Evolutionary conservation across 2,888 invertebrate genomes (phyloP).

Genomic region (Dione juno): DNA sequence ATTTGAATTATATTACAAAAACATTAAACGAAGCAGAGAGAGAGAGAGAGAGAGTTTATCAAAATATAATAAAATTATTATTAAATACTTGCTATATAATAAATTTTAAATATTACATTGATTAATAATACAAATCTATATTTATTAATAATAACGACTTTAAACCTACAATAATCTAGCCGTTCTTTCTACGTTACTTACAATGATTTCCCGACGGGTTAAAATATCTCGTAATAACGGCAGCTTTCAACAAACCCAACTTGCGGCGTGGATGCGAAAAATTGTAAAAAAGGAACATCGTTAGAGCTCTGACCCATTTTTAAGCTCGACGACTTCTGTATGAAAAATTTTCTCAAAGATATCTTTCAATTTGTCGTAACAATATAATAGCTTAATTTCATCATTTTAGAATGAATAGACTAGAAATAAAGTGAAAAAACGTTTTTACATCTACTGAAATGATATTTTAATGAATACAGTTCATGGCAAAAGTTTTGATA

Average conservation of each 20-base stretch:
- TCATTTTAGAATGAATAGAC: too few relatives aligned
- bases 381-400: constrained; percentile 42
- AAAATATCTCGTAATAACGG: constrained; percentile 39
- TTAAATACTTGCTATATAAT: too few relatives aligned
- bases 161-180: constrained; percentile 20
- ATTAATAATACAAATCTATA: neutral
- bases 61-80: too few relatives aligned
- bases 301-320: constrained; percentile 67
- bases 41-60: too few relatives aligned
- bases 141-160: neutral
- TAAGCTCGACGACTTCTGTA: constrained; percentile 38
- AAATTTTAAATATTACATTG: neutral
- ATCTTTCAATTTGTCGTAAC: constrained; percentile 39
- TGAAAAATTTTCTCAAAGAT: constrained; percentile 39
- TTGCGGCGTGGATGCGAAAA: constrained; percentile 48
- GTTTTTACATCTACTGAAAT: neutral
- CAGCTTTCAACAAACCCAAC: constrained; percentile 42
- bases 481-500: neutral
- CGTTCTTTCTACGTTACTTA: constrained; percentile 25
- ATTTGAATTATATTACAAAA: too few relatives aligned
- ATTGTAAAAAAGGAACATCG: constrained; percentile 62
- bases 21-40: too few relatives aligned
- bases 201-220: constrained; percentile 43
- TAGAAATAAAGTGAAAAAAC: constrained; percentile 20
- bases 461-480: neutral